Base-by-base conservation (phyloP, 2,888 invertebrate species). In the Lagria hirta region DNA sequence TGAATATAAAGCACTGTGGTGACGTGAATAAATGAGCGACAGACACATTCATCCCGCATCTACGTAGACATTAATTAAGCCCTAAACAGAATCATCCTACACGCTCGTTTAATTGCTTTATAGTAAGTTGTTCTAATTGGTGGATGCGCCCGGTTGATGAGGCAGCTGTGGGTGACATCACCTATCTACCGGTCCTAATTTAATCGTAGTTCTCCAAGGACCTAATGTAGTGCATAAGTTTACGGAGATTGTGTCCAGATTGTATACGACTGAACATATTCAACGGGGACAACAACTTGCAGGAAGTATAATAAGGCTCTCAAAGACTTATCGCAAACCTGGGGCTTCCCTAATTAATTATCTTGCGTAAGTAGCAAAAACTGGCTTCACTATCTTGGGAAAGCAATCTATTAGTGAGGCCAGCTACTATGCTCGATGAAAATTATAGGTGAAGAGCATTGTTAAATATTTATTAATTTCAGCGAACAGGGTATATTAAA, bases 1-100 rank as follows among this genome's bases (percentile, higher is more conserved):
- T 30, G 42, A 47, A 42, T 47, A 18, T 27, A 22, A 26, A 8
- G 10, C 30, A 32, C 26, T 29, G 30, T 36, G 41, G 36, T 36
- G 46, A 49, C 46, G 43, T 33, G 38, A 43, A 49, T 49, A 46
- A 43, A 49, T 48, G 41, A 35, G 21, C 30, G 40, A 40, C n/a
- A n/a, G n/a, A 24, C 29, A 41, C 45, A 45, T 44, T 48, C 48
- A 48, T 43, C 47, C 32, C 35, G 30, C 36, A 36, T 46, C 40
- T 47, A 43, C 36, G 47, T 26, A 43, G 47, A 44, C 50, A 50
- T 50, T 50, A 50, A 50, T 50, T 50, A 50, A 50, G 43, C 40
- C 37, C 35, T 41, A 47, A 50, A 50, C 47, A 47, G 37, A 29
- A 47, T n/a, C n/a, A n/a, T 33, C 35, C 47, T 40, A 43, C 43